A percentile compares a stretch with the other conserved stretches of the same genome.
Evolutionary conservation across 2,797 vertebrate species (phyloP).

Genomic region (Phataginus tetradactyla): DNA sequence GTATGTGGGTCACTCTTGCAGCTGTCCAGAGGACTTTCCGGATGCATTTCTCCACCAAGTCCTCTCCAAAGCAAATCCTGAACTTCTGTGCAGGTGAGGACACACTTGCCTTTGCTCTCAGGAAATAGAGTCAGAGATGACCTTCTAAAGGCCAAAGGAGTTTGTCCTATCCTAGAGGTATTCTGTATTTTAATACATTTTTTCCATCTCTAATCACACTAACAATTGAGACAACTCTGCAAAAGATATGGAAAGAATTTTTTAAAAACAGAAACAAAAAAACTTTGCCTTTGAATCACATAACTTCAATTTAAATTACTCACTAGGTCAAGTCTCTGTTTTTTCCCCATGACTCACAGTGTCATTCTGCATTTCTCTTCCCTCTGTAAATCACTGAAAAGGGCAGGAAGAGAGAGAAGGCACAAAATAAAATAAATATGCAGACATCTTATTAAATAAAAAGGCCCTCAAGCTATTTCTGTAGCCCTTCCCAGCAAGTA

Average conservation of each 20-base stretch:
- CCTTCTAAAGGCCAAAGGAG: neutral
- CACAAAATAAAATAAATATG: neutral
- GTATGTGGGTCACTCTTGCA: neutral
- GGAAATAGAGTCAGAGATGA: neutral
- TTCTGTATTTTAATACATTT: conserved; percentile 22
- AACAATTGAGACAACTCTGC: conserved; percentile 24
- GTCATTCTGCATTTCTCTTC: conserved; percentile 90
- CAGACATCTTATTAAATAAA: neutral
- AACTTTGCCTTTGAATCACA: neutral
- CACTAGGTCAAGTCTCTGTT: conserved; percentile 53
- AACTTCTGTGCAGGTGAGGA: neutral
- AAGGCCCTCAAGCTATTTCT: conserved; percentile 42
- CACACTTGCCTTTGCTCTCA: neutral
- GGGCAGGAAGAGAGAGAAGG: conserved; percentile 45
- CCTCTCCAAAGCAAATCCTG: neutral
- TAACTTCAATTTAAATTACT: conserved; percentile 59
- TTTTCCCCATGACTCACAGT: conserved; percentile 41
- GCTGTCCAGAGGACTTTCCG: neutral
- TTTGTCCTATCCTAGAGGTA: conserved; percentile 47
- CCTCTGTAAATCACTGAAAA: conserved; percentile 94
- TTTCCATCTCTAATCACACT: conserved; percentile 8
- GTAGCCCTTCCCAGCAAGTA: conserved; percentile 4
- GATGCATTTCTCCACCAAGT: neutral
- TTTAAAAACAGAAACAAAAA: conserved; percentile 27
- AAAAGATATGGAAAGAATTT: conserved; percentile 36